Evolutionary conservation across 2,113 vertebrate genomes (phyloP), one percentile per base, ranked within the genome.

Genomic region (Neotragus pygmaeus): DNA sequence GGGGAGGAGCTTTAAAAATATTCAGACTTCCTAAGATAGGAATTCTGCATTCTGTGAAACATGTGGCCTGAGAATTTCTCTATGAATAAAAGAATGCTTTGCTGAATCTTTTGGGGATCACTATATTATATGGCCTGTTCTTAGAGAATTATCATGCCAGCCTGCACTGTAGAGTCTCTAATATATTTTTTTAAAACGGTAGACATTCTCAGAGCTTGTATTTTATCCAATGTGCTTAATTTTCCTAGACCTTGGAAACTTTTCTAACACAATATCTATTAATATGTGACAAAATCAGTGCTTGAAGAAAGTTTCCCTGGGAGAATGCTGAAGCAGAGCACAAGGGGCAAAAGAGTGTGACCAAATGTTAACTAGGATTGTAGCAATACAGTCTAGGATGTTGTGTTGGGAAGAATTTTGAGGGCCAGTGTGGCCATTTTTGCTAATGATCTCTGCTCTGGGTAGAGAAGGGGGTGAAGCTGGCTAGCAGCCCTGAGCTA

Each of bases 351-450:
- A 47, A 12, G 33, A 30, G 36, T 3, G 21, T 23, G 7, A 12
- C 16, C 19, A 23, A 19, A 30, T 51, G 23, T 58, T 43, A 5
- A 2, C 33, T 5, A 10, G 19, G 45, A 27, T 2, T 5, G 2
- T 5, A 2, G 25, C 15, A 43, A 55, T 17, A 1, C 0, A 30
- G 49, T 49, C 30, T 2, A 27, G 7, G 81, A 19, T 5, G 0
- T 3, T 12, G 23, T 13, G 60, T n/a, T 47, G 25, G 27, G n/a
- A 43, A 36, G 83, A 27, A 30, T 4, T 47, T 23, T 36, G 77
- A 91, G 73, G 87, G 23, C n/a, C 60, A 2, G 1, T 1, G n/a
- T 47, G 33, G 49, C 10, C n/a, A 43, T 13, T 33, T 1, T 1
- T 15, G 36, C 7, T 8, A 6, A 7, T 6, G n/a, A 6, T 23